phyloP scores from a whole-genome alignment of 2,113 vertebrate genomes.

The Atherinomorus stipes region DNA sequence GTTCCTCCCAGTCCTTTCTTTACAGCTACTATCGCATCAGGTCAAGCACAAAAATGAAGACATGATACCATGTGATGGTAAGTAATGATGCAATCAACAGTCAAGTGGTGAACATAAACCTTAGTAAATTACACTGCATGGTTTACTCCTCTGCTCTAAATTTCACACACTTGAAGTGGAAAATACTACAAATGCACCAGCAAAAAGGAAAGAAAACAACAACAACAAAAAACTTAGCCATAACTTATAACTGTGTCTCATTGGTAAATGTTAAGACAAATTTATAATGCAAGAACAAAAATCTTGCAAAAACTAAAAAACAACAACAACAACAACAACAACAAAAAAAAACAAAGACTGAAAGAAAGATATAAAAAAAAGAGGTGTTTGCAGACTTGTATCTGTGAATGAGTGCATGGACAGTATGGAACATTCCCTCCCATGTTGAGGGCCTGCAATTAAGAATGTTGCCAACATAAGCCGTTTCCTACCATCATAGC shows the following conservation, averaged over 20 bases:
- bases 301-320: conserved; percentile 16
- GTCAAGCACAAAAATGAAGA: background rate
- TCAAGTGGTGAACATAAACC: background rate
- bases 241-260: background rate
- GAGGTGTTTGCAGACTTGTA: conserved; percentile 8
- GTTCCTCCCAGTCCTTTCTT: background rate
- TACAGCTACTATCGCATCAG: background rate
- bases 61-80: background rate
- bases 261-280: background rate
- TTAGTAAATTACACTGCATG: background rate
- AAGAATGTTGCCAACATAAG: conserved; percentile 44
- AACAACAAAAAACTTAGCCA: too few species aligned
- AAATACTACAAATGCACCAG: background rate
- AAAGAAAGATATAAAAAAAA: conserved; percentile 48
- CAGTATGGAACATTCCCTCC: conserved; percentile 6
- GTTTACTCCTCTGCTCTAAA: background rate
- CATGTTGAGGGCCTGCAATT: conserved; percentile 38
- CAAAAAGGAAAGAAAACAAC: background rate
- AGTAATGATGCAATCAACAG: background rate
- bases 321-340: too few species aligned
- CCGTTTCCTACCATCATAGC: conserved; percentile 83
- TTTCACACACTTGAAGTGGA: background rate
- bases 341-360: too few species aligned
- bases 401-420: conserved; percentile 1
- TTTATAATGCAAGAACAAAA: background rate